Base-by-base conservation (phyloP, 2,113 vertebrate species). In the Seriola dumerili region DNA sequence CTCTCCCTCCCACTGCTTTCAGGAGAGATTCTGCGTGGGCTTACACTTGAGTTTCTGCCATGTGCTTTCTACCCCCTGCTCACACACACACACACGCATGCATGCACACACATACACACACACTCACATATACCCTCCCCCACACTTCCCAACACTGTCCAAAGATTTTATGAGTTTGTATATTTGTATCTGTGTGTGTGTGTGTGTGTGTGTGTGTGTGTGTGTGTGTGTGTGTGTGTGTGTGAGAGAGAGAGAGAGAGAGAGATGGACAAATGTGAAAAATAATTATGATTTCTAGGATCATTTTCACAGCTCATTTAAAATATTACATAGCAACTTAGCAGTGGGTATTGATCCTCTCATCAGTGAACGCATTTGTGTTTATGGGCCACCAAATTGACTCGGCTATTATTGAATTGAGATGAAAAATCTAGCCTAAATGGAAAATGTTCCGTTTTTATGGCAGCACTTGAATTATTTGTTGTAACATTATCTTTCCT, bases 11-110 rank as follows among this genome's bases (percentile, higher is more conserved):
- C 84, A 91, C 91, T 81, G 81, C 91, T 92, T 90, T 88, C 78
- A 93, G 87, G 85, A 88, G 89, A 91, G 86, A 84, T 88, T 91
- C 82, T 93, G 93, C 85, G 89, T 94, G 91, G 93, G 94, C 86
- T 89, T 78, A 88, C 92, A 88, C 89, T 94, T 93, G 91, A 93
- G 87, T 88, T 91, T 55, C 68, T 93, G 91, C 94, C 92, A 92
- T 94, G 88, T 92, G 89, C 89, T 92, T 93, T 85, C 88, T 89
- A 86, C 87, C 87, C 88, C 88, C 78, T 80, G 21, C 74, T 78
- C 74, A 21, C 61, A 46, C 73, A 11, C 72, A 44, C 55, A 52
- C 76, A 55, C 16, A 50, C 40, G 70, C 72, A 34, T 48, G 57
- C 40, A 65, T 57, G 72, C 73, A 23, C 66, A 64, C 76, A 65